Evolutionary conservation across 2,797 vertebrate genomes (phyloP), one percentile per base, ranked within the genome.

Genomic region (Cuniculus paca): DNA sequence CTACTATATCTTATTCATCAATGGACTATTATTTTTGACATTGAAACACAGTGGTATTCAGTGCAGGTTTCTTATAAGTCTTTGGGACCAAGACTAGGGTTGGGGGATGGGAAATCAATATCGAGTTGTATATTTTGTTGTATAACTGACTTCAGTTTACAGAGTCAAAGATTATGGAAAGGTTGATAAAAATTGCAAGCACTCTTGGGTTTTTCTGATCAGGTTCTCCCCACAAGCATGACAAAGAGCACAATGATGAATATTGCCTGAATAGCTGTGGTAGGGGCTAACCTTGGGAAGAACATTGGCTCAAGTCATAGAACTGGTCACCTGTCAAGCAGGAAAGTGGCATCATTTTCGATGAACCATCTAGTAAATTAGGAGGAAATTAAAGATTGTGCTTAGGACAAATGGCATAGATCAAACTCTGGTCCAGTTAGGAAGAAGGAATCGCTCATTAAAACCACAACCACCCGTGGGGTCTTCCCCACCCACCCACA

Each of bases 1-100:
- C 48, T 63, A 78, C 45, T 17, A 3, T 34, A 45, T 88, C 31
- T 78, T 50, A 68, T 12, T 79, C 68, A 86, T 78, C 0, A 7
- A 39, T 68, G 39, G 26, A 42, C 16, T 74, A 3, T 94, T 85
- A 79, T 24, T 88, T 26, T 28, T 75, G 50, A 89, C 68, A 39
- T 94, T 88, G 88, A 92, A 93, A 61, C 34, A 77, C 19, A 52
- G 52, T 82, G 81, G 19, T 81, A 36, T 91, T 87, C 91, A 91
- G 52, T 72, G 56, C 50, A 82, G 10, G 22, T 60, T 93, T 82
- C 42, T 88, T 74, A 11, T 63, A 81, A 88, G 26, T 26, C 14
- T 88, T 24, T 79, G 74, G 36, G 7, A 10, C 36, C 42, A 7
- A 85, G 36, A 14, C 5, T 68, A 14, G 3, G 20, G 36, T 14